Conservation (phyloP, 2,113 vertebrate genomes). For the Laticauda colubrina region DNA sequence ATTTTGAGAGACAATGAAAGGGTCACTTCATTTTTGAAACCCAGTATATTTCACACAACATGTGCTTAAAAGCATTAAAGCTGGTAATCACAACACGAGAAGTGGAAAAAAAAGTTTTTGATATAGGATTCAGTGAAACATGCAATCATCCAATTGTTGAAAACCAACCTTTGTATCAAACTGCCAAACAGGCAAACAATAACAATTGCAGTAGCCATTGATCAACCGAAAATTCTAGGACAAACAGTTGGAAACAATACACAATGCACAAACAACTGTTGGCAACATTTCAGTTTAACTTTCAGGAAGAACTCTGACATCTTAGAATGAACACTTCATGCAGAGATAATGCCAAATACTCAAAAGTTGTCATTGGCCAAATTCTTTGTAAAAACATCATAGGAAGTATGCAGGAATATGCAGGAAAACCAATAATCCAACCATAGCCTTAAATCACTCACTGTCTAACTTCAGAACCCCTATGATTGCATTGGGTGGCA, state of each 20-base stretch:
- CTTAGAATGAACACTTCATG: neutral
- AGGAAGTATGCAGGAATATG: too few relatives aligned
- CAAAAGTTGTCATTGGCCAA: neutral
- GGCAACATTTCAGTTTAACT: neutral
- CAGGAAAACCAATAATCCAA: neutral
- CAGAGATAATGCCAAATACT: neutral
- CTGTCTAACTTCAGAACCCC: neutral
- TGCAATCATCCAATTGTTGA: constrained; percentile 3
- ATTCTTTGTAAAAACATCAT: neutral
- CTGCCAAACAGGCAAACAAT: constrained; percentile 16
- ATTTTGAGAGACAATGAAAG: neutral
- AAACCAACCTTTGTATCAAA: constrained; percentile 5
- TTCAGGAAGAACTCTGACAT: neutral
- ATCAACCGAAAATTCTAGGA: neutral
- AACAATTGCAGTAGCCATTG: constrained; percentile 1
- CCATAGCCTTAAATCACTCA: neutral
- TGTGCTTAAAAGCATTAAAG: neutral
- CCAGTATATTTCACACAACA: neutral
- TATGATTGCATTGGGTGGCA: neutral
- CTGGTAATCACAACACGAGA: neutral
- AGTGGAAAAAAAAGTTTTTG: neutral
- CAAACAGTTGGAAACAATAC: neutral
- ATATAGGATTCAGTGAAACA: constrained; percentile 16
- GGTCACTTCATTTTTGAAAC: neutral
- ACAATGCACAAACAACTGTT: neutral